phyloP scores from a whole-genome alignment of 2,797 vertebrate species.

The Crenichthys baileyi region DNA sequence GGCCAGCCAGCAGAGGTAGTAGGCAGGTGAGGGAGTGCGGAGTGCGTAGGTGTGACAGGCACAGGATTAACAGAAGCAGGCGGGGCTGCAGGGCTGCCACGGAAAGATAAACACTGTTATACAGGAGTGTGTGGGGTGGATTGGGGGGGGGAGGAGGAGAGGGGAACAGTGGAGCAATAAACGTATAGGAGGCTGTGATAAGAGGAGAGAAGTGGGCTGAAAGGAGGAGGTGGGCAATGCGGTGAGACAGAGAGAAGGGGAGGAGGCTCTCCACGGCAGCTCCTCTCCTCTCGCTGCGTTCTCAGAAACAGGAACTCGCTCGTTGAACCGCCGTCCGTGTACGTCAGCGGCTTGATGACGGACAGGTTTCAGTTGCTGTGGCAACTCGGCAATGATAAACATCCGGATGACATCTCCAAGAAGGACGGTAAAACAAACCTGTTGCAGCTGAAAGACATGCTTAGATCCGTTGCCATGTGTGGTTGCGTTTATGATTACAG shows the following conservation, averaged over 20 bases:
- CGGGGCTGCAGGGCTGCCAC: conserved; percentile 16
- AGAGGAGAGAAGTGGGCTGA: not conserved
- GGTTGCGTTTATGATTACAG: not conserved
- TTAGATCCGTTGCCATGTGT: not conserved
- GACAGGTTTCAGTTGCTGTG: conserved; percentile 54
- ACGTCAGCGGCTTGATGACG: conserved; percentile 72
- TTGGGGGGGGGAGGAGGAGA: not conserved
- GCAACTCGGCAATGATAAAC: conserved; percentile 64
- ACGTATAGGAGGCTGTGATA: conserved; percentile 9
- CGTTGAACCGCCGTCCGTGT: conserved; percentile 63
- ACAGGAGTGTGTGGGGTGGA: not conserved
- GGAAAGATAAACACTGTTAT: conserved; percentile 43
- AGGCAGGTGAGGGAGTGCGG: conserved; percentile 64
- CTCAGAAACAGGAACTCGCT: conserved; percentile 78
- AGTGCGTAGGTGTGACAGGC: conserved; percentile 39
- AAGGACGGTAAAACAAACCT: not conserved
- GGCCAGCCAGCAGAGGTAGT: conserved; percentile 41
- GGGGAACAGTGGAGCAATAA: conserved; percentile 42
- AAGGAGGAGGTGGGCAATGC: not conserved
- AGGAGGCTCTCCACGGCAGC: not conserved
- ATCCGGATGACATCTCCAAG: conserved; percentile 39
- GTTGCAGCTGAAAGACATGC: not conserved
- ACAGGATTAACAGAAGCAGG: conserved; percentile 18
- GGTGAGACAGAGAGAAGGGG: not conserved
- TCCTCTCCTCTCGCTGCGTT: conserved; percentile 29